Evolutionary conservation across 1,140 invertebrate genomes (phyloP).

Genomic region (Chlorops oryzae): DNA sequence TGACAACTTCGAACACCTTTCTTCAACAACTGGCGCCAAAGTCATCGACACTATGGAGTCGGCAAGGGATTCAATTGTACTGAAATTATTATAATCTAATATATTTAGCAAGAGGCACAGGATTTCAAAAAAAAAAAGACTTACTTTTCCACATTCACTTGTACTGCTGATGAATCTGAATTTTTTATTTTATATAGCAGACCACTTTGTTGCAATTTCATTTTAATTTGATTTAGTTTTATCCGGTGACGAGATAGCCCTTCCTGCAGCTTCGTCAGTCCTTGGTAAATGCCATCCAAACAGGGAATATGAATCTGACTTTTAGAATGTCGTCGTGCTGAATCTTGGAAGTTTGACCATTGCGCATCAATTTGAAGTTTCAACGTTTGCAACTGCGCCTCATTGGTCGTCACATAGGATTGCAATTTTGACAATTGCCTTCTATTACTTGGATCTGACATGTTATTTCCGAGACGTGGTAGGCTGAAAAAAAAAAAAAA

Average conservation of each 20-base stretch:
- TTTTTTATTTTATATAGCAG: slow-evolving; percentile 19
- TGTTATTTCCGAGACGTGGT: slow-evolving; percentile 28
- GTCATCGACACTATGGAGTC: slow-evolving; percentile 43
- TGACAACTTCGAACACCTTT: slow-evolving; percentile 26
- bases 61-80: slow-evolving; percentile 28
- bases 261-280: slow-evolving; percentile 58
- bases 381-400: slow-evolving; percentile 56
- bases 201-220: slow-evolving; percentile 32
- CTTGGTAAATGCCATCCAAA: slow-evolving; percentile 62
- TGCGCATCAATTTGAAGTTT: slow-evolving; percentile 55
- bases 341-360: slow-evolving; percentile 55
- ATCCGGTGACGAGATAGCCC: slow-evolving; percentile 52
- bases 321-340: slow-evolving; percentile 48
- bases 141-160: neutral
- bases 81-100: no score
- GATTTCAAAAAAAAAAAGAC: no score
- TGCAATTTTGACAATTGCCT: slow-evolving; percentile 54
- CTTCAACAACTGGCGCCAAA: slow-evolving; percentile 26
- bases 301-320: slow-evolving; percentile 53
- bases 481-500: slow-evolving; percentile 18
- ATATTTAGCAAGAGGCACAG: no score
- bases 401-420: slow-evolving; percentile 55
- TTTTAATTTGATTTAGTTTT: slow-evolving; percentile 49
- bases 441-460: slow-evolving; percentile 50
- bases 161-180: slow-evolving; percentile 3